Evolutionary conservation across 2,113 vertebrate species (phyloP).

Genomic region (Cavia porcellus): DNA sequence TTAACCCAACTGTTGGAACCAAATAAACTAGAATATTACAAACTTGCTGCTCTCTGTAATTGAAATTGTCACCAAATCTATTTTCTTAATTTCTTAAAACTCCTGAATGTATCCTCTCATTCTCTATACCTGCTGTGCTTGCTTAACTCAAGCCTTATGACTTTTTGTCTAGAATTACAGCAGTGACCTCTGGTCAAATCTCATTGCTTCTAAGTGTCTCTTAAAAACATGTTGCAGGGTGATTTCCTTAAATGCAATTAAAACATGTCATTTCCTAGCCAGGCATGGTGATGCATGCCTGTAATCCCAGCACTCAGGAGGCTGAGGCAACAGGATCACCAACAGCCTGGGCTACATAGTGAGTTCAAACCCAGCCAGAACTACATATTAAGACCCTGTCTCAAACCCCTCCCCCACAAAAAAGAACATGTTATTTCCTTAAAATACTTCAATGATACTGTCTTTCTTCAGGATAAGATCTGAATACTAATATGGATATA

Average conservation of each 20-base stretch:
- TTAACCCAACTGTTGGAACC: not conserved
- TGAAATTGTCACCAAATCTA: slow-evolving; percentile 43
- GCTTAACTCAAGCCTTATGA: not conserved
- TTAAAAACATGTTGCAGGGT: slow-evolving; percentile 51
- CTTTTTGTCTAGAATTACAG: not conserved
- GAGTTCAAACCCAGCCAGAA: not conserved
- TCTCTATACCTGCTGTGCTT: not conserved
- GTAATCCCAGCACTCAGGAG: not conserved
- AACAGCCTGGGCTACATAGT: not conserved
- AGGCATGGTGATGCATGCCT: not conserved
- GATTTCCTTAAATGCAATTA: slow-evolving; percentile 43
- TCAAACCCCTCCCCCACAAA: not conserved
- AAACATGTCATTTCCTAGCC: slow-evolving; percentile 18
- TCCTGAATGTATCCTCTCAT: not conserved
- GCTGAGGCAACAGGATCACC: not conserved
- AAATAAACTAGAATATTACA: slow-evolving; percentile 51
- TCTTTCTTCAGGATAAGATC: slow-evolving; percentile 26
- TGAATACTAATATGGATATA: not conserved
- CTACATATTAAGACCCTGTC: not conserved
- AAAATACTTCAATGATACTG: slow-evolving; percentile 41
- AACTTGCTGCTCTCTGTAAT: not conserved
- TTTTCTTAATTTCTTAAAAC: slow-evolving; percentile 43
- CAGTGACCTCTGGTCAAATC: not conserved
- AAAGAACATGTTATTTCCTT: slow-evolving; percentile 32
- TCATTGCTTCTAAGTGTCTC: not conserved